Percentiles rank a stretch among this genome's conserved stretches.
These are phyloP conservation scores for Phyto melanocephala DNA, from an alignment of 2,888 invertebrate species.

Conservation along the genomic window DNA sequence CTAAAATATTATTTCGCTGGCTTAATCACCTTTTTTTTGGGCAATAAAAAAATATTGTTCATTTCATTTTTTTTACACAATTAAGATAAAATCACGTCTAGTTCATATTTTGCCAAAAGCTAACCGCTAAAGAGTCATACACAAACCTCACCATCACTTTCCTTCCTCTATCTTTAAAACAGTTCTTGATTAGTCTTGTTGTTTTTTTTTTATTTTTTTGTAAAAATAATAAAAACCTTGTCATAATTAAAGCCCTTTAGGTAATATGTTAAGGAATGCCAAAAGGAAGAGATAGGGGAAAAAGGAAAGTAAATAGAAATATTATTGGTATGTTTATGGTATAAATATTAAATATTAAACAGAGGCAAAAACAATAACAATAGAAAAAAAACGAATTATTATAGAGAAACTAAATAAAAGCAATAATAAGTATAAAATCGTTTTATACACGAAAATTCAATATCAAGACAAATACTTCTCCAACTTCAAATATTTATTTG, in stretches of 20 bases:
- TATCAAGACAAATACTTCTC: conserved; percentile 27
- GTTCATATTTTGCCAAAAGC: conserved; percentile 25
- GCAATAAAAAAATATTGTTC: conserved; percentile 53
- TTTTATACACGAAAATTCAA: conserved; percentile 39
- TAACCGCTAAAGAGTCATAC: neutral
- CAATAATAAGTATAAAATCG: conserved; percentile 5
- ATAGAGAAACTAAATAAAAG: neutral
- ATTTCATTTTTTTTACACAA: conserved; percentile 67
- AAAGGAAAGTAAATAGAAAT: conserved; percentile 1
- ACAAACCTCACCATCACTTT: neutral
- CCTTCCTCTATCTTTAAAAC: neutral
- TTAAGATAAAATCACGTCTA: conserved; percentile 74
- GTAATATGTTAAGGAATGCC: neutral
- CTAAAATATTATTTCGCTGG: conserved; percentile 13
- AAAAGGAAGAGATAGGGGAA: neutral
- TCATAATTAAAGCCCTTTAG: conserved; percentile 15
- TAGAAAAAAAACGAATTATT: too few relatives aligned
- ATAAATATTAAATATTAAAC: conserved; percentile 29
- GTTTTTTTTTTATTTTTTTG: neutral
- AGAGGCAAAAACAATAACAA: neutral
- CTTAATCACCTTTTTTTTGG: conserved; percentile 51
- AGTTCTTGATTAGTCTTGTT: conserved; percentile 6
- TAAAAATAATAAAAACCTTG: conserved; percentile 17
- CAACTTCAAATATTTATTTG: neutral
- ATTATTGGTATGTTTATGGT: conserved; percentile 38